A percentile compares a stretch with the other conserved stretches of the same genome.
These are phyloP conservation scores for zebrafish (Danio rerio) DNA, from an alignment of 2,113 vertebrate genomes.

Conservation along the genomic window DNA sequence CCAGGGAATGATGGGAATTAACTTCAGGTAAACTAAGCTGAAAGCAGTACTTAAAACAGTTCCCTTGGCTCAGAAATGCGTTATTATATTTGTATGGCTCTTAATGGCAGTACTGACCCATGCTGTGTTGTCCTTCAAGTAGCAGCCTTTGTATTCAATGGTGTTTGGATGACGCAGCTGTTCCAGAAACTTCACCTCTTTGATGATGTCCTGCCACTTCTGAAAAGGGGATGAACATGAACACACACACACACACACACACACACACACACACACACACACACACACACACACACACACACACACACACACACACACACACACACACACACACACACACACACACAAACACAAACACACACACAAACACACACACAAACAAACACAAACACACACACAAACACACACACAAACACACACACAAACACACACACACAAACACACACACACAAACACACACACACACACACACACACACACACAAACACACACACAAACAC, in stretches of 20 bases:
- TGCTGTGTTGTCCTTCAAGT: constrained; percentile 97
- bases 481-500: no score
- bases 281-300: background rate
- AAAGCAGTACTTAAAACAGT: background rate
- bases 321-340: background rate
- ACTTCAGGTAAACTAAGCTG: background rate
- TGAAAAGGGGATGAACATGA: constrained; percentile 60
- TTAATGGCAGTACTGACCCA: constrained; percentile 38
- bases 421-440: background rate
- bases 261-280: background rate
- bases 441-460: background rate
- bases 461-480: background rate
- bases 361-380: background rate
- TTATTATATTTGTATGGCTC: background rate
- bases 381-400: background rate
- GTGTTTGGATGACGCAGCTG: constrained; percentile 97
- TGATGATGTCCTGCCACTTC: constrained; percentile 99
- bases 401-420: background rate
- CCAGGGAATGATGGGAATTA: constrained; percentile 3
- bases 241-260: background rate
- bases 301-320: background rate
- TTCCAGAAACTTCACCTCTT: constrained; percentile 95
- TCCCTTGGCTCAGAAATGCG: background rate
- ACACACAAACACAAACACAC: background rate
- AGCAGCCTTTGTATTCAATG: constrained; percentile 98